Base-by-base conservation (phyloP, 2,797 vertebrate genomes). In the Hipposideros larvatus region DNA sequence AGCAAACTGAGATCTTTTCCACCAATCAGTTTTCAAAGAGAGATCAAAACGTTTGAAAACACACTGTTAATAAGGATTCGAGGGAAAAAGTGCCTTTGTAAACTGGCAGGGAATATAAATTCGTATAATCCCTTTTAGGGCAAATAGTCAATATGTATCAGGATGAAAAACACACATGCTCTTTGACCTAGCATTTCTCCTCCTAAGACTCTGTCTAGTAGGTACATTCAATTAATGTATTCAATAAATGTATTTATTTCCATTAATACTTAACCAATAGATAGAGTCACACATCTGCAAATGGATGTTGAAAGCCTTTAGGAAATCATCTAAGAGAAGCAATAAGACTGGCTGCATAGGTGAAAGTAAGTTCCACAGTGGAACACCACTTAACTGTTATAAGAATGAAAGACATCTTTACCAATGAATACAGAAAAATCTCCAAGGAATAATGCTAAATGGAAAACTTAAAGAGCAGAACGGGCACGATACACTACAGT, bases 11-110 rank as follows among this genome's bases (percentile, higher is more conserved):
- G 28, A 7, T 75, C 1, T 41, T 85, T 82, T 61, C 11, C 24
- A 53, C 34, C 75, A 11, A 68, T 24, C 7, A 0, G 16, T 80
- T n/a, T 61, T 59, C 87, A 78, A 87, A 86, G 24, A 66, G 55
- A 43, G 71, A 78, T n/a, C 91, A 85, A 87, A 82, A 51, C 46
- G 48, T 70, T 59, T 34, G 75, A 61, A 83, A 95, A 53, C 31
- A 75, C 22, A 37, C 1, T n/a, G 31, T 6, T 68, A 31, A 37
- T 73, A 43, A 84, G 21, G 46, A 63, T 53, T 37, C 2, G 14
- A 84, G 84, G 55, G 6, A 51, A 51, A 80, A 31, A 16, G 9
- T n/a, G 13, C 19, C 59, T 96, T 79, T 70, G 37, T 28, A 68
- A 82, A 59, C 18, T 34, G 87, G 14, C 18, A 15, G 34, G 48